Conservation (phyloP, 1,140 invertebrate genomes). For the Euglossa dilemma region DNA sequence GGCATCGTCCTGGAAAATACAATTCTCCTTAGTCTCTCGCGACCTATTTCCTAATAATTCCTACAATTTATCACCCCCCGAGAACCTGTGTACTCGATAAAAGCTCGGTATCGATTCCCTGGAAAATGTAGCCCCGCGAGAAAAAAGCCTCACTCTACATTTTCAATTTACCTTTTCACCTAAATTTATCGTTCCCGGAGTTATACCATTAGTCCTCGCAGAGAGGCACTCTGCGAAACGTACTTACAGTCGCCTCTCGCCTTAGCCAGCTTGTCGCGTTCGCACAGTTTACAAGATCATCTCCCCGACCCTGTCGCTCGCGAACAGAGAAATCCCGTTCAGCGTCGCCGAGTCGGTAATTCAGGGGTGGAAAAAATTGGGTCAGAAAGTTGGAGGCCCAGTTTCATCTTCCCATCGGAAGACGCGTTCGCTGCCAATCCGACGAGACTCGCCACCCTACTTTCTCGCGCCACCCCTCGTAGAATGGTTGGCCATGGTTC, state of each 20-base stretch:
- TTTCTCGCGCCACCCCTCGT: not conserved
- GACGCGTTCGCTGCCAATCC: not conserved
- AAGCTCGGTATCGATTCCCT: no score
- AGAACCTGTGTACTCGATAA: no score
- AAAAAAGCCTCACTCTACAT: no score
- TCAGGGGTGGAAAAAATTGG: slow-evolving; percentile 46
- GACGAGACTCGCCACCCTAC: slow-evolving; percentile 5
- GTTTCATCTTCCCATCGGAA: slow-evolving; percentile 7
- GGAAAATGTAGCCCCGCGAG: no score
- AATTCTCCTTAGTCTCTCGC: no score
- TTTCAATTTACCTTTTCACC: no score
- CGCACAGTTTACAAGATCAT: not conserved
- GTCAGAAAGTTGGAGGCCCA: slow-evolving; percentile 47
- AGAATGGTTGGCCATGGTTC: slow-evolving; percentile 3
- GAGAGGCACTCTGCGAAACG: no score
- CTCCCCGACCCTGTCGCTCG: not conserved
- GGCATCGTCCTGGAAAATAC: no score
- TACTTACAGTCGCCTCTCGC: not conserved
- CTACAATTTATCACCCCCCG: no score
- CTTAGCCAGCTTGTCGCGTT: not conserved
- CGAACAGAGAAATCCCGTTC: not conserved
- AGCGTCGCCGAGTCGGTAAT: not conserved
- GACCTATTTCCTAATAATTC: no score
- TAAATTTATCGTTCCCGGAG: no score
- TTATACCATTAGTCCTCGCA: no score